Conservation (phyloP, 2,888 invertebrate genomes). For the Meiosimyza platycephala region DNA sequence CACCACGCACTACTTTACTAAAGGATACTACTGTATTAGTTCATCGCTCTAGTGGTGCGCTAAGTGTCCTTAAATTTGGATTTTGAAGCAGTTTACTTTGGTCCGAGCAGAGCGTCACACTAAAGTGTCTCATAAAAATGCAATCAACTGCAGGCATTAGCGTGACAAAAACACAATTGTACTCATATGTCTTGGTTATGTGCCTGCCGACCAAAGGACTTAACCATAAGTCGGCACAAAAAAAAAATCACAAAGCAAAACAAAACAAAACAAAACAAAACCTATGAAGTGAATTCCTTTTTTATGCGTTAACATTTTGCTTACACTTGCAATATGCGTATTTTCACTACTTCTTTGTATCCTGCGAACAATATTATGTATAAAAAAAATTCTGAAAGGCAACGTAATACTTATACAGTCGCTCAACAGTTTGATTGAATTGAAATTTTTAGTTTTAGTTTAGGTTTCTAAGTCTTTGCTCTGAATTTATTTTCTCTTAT, state of each 20-base stretch:
- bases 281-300: neutral
- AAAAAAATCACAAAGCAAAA: too few species aligned
- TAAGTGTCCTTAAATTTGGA: conserved; percentile 14
- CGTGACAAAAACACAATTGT: neutral
- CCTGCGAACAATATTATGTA: neutral
- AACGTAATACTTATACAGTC: too few species aligned
- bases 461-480: too few species aligned
- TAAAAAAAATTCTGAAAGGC: too few species aligned
- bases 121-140: conserved; percentile 29
- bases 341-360: neutral
- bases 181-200: conserved; percentile 24
- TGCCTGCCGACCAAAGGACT: neutral
- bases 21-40: conserved; percentile 8
- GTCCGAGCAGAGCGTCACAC: too few species aligned
- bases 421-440: too few species aligned
- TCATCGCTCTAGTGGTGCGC: conserved; percentile 19
- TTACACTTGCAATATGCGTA: conserved; percentile 25
- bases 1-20: neutral
- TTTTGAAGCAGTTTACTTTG: too few species aligned
- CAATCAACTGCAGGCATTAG: conserved; percentile 28
- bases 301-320: conserved; percentile 10
- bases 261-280: neutral
- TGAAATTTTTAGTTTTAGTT: too few species aligned
- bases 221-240: too few species aligned
- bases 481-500: too few species aligned